Conservation (phyloP, 2,888 invertebrate species). For the Drosophila ezoana region DNA sequence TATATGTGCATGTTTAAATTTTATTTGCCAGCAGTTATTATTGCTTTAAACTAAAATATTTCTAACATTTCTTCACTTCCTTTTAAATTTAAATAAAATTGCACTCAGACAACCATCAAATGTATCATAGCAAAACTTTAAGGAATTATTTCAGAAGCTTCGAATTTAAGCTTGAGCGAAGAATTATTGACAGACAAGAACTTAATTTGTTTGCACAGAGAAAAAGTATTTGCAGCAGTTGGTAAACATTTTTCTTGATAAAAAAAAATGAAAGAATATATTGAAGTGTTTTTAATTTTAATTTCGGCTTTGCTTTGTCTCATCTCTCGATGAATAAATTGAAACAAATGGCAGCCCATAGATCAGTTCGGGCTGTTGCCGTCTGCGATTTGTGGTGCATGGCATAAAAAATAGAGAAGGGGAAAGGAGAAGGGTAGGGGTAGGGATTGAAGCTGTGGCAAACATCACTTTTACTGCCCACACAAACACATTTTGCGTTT, state of each 20-base stretch:
- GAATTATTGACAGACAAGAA: too few species aligned
- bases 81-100: too few species aligned
- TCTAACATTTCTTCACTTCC: too few species aligned
- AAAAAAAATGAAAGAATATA: conserved; percentile 32
- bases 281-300: conserved; percentile 55
- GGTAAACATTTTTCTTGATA: conserved; percentile 51
- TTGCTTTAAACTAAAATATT: too few species aligned
- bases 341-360: conserved; percentile 67
- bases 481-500: conserved; percentile 7
- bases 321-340: conserved; percentile 65
- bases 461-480: conserved; percentile 18
- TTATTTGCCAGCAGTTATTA: too few species aligned
- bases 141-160: too few species aligned
- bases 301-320: conserved; percentile 44
- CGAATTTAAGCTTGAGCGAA: too few species aligned
- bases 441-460: not conserved
- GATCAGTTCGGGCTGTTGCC: conserved; percentile 39
- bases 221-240: not conserved
- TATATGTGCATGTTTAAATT: too few species aligned
- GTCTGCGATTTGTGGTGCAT: not conserved
- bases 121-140: too few species aligned
- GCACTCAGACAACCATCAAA: too few species aligned
- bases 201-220: not conserved
- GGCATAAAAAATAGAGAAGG: too few species aligned
- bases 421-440: not conserved